Conservation (phyloP, 2,888 invertebrate species). For the Hypena proboscidalis region DNA sequence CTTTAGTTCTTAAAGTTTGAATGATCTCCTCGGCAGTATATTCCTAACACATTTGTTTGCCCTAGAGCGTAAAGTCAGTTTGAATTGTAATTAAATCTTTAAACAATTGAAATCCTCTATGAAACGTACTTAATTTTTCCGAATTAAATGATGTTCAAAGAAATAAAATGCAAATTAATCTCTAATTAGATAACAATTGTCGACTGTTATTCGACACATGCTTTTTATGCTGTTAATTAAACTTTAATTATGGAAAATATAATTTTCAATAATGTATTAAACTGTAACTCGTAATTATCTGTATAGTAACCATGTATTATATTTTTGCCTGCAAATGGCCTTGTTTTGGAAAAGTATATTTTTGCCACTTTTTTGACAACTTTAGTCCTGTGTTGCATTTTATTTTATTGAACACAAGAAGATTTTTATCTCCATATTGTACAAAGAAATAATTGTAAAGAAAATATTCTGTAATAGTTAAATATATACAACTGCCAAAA, state of each 20-base stretch:
- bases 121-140: constrained; percentile 37
- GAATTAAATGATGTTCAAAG: constrained; percentile 35
- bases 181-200: neutral
- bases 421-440: constrained; percentile 72
- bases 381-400: constrained; percentile 73
- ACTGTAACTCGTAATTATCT: constrained; percentile 46
- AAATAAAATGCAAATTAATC: constrained; percentile 46
- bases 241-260: constrained; percentile 3
- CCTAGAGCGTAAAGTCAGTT: constrained; percentile 17
- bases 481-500: constrained; percentile 81
- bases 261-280: constrained; percentile 32
- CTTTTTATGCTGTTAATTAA: neutral
- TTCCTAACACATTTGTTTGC: constrained; percentile 16
- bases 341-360: constrained; percentile 57
- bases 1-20: constrained; percentile 20
- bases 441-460: constrained; percentile 80
- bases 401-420: constrained; percentile 77
- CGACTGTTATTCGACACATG: neutral
- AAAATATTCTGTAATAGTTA: constrained; percentile 75
- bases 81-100: constrained; percentile 23
- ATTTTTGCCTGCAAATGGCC: constrained; percentile 39
- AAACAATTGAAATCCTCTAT: neutral
- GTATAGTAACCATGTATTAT: constrained; percentile 48
- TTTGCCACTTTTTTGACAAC: constrained; percentile 64
- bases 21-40: constrained; percentile 40